Base-by-base conservation (phyloP, 1,140 invertebrate genomes). In the Bombus fervidus region DNA sequence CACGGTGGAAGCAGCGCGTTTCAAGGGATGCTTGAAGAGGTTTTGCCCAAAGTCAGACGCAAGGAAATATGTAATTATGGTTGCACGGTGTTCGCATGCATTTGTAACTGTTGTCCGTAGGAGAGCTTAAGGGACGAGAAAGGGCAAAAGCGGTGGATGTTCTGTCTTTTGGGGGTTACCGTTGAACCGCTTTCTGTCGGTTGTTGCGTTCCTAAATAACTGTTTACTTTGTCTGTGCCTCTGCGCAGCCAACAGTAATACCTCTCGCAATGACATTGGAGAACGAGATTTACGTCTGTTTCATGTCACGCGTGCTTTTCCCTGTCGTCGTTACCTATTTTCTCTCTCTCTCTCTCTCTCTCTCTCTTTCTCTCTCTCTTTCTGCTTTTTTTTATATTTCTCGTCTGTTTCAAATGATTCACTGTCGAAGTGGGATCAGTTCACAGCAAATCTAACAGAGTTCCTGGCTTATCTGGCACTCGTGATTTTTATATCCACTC, bases 1-100 rank as follows among this genome's bases (percentile, higher is more conserved):
- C 28, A n/a, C 15, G 2, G 64, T 15, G 6, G 64, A 34, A 66
- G 31, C 31, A 22, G 75, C 25, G 59, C 28, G 59, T 78, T 78
- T 78, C 76, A 66, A 66, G 41, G 22, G 12, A 12, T n/a, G 6
- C 39, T 43, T 53, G 39, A 81, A 41, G 78, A 53, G 66, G 78
- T 57, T 81, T 53, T 18, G 34, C 64, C 28, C 28, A 13, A 31
- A 37, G 57, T 37, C 43, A 39, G 78, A 39, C 34, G 12, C 39
- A 18, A 28, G 34, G 78, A 71, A 81, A 71, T 81, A 81, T 81
- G 43, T 81, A 81, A 81, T 81, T 73, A 81, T 74, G 53, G 69
- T 62, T 43, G 69, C n/a, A 18, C 39, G 64, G 31, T 73, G 39
- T 73, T 81, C 39, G 39, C 57, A 28, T 73, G 53, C 69, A 74